Percentiles rank a stretch among this genome's conserved stretches.
Conservation (phyloP, 2,888 invertebrate genomes). For the Sinotaia quadrata region DNA sequence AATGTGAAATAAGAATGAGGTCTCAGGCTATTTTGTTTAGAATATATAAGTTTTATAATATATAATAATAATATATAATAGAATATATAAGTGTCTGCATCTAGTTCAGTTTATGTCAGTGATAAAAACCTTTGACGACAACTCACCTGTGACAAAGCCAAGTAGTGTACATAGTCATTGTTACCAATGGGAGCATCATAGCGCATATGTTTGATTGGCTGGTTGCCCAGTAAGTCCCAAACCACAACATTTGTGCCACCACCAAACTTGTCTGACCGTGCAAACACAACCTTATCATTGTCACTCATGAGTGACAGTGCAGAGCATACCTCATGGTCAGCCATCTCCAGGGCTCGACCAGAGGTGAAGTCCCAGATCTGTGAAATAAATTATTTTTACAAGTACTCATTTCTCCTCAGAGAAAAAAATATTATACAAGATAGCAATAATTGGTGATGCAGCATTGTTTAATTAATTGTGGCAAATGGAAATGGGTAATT, state of each 20-base stretch:
- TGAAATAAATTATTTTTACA: too few species aligned
- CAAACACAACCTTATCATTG: constrained; percentile 68
- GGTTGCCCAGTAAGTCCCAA: constrained; percentile 71
- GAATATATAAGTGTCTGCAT: too few species aligned
- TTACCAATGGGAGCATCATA: constrained; percentile 69
- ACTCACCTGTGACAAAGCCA: constrained; percentile 58
- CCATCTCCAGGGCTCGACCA: constrained; percentile 69
- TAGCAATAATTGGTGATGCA: too few species aligned
- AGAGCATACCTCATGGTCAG: constrained; percentile 67
- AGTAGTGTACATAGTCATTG: constrained; percentile 68
- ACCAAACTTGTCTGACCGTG: constrained; percentile 69
- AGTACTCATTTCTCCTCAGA: too few species aligned
- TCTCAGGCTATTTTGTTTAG: too few species aligned
- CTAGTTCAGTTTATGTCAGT: too few species aligned
- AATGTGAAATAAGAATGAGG: too few species aligned
- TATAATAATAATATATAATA: too few species aligned
- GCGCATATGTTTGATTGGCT: constrained; percentile 66
- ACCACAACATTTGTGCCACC: constrained; percentile 68
- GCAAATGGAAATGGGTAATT: too few species aligned
- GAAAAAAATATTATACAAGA: too few species aligned
- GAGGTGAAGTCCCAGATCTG: constrained; percentile 72
- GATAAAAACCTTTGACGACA: not conserved
- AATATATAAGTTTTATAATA: too few species aligned
- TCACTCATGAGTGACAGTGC: constrained; percentile 70
- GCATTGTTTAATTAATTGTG: too few species aligned